Evolutionary conservation across 2,888 invertebrate species (phyloP), one percentile per base, ranked within the genome.

Genomic region (Cyrtodaria siliqua): DNA sequence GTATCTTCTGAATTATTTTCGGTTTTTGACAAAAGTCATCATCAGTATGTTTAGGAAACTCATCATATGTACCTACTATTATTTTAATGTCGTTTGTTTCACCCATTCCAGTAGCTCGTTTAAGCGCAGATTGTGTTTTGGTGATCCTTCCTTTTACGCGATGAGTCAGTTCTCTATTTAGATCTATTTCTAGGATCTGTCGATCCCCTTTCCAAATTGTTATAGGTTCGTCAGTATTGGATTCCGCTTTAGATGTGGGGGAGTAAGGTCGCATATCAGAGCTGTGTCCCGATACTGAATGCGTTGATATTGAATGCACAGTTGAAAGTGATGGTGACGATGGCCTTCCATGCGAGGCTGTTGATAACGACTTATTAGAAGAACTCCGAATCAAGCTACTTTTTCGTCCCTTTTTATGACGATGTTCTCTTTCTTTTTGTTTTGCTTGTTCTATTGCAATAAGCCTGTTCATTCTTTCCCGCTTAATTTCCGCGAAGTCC

Each of bases 1-100:
- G 79, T 63, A 91, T 83, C 26, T 82, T 79, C 59, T 91, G 90
- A 4, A 87, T 86, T 24, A 90, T 89, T 62, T 84, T 81, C 23
- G 89, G 89, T 56, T 83, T 69, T 23, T 75, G 70, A 38, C 86
- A 74, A 66, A 84, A 91, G 64, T 90, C 89, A 3, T 89, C 87
- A 12, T 83, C 85, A 1, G 84, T 82, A 60, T 82, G 83, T 33
- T 75, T 64, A 0, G 88, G 88, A 67, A 85, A 89, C 26, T 89
- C 88, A 0, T 84, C 83, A n/a, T 85, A 74, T 3, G 57, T 64
- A 12, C 86, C 84, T 1, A 84, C 67, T 20, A 64, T 64, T n/a
- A 56, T 29, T 20, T 75, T 84, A 3, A 70, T 69, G 12, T 79
- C 79, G 57, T 87, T 87, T 23, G 69, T 50, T 33, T 90, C 89